A percentile compares a stretch with the other conserved stretches of the same genome.
phyloP scores from a whole-genome alignment of 1,140 invertebrate species.

The Caenorhabditis latens region DNA sequence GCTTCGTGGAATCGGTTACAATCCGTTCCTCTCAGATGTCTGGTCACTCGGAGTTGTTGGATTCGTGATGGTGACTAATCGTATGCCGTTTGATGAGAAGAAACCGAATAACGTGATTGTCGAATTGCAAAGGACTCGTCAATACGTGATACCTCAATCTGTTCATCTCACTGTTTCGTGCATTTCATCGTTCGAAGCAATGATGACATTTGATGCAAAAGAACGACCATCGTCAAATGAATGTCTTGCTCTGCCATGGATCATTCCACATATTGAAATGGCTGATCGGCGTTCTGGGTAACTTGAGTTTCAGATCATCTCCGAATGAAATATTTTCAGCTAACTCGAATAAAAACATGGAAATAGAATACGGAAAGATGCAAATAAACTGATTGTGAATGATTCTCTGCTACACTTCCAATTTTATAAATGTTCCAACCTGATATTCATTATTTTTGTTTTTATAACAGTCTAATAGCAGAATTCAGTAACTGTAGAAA shows the following conservation, averaged over 20 bases:
- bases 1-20: conserved; percentile 34
- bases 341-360: not conserved
- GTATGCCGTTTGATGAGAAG: conserved; percentile 50
- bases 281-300: conserved; percentile 20
- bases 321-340: not conserved
- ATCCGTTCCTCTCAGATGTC: conserved; percentile 39
- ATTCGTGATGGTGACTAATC: conserved; percentile 50
- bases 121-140: conserved; percentile 35
- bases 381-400: conserved; percentile 29
- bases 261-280: conserved; percentile 30
- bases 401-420: conserved; percentile 9
- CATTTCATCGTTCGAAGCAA: conserved; percentile 25
- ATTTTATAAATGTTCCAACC: conserved; percentile 7
- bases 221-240: conserved; percentile 14
- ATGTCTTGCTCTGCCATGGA: conserved; percentile 33
- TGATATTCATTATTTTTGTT: not conserved
- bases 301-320: not conserved
- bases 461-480: not conserved
- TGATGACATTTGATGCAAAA: conserved; percentile 31
- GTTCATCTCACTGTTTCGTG: conserved; percentile 1
- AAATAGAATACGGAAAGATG: not conserved
- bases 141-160: conserved; percentile 6
- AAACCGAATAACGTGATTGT: conserved; percentile 37
- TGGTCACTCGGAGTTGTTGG: conserved; percentile 45
- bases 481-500: too few relatives aligned